Evolutionary conservation across 1,140 invertebrate genomes (phyloP).

Genomic region (Maniola jurtina): DNA sequence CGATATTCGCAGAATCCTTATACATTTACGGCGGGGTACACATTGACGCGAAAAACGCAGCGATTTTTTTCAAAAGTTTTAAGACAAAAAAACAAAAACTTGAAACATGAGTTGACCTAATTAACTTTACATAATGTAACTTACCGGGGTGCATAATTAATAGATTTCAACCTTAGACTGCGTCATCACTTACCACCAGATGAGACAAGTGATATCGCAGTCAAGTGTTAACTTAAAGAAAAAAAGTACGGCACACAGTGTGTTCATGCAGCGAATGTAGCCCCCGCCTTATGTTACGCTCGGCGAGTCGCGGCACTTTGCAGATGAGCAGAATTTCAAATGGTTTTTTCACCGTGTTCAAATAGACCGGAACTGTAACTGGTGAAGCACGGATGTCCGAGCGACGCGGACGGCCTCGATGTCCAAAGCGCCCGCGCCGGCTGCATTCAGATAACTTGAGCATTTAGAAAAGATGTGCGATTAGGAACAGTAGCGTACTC

Average conservation of each 20-base stretch:
- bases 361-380: constrained; percentile 65
- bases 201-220: too few relatives aligned
- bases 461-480: neutral
- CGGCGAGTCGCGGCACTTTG: constrained; percentile 25
- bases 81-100: neutral
- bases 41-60: neutral
- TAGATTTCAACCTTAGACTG: too few relatives aligned
- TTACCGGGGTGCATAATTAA: neutral
- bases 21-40: neutral
- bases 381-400: constrained; percentile 46
- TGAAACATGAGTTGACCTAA: too few relatives aligned
- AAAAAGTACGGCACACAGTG: neutral
- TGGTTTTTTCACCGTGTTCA: constrained; percentile 48
- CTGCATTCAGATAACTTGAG: constrained; percentile 9
- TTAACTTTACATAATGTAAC: too few relatives aligned
- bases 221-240: too few relatives aligned
- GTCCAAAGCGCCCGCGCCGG: constrained; percentile 23
- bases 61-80: neutral
- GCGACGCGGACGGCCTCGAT: constrained; percentile 35
- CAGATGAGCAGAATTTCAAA: constrained; percentile 56
- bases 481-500: too few relatives aligned
- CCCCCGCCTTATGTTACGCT: constrained; percentile 46
- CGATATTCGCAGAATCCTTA: constrained; percentile 30
- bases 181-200: too few relatives aligned
- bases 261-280: neutral